A percentile compares a stretch with the other conserved stretches of the same genome.
These are phyloP conservation scores for Enoplolaimus lenunculus DNA, from an alignment of 2,888 invertebrate species.

Conservation along the genomic window DNA sequence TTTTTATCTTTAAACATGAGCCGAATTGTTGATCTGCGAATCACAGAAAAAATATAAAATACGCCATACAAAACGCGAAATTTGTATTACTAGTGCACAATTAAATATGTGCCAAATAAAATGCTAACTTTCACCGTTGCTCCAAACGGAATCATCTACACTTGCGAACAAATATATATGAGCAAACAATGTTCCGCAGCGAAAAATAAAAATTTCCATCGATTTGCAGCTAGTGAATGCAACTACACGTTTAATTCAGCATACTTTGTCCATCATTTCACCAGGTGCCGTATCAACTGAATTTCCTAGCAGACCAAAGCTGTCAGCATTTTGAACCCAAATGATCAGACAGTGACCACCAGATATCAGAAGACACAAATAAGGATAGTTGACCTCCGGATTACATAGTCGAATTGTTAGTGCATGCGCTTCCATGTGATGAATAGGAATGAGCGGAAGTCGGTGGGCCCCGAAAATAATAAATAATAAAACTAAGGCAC, in stretches of 20 bases:
- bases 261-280: constrained; percentile 83
- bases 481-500: too few relatives aligned
- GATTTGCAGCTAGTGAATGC: too few relatives aligned
- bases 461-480: too few relatives aligned
- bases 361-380: constrained; percentile 70
- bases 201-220: not conserved
- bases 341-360: constrained; percentile 71
- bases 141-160: too few relatives aligned
- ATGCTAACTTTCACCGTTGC: too few relatives aligned
- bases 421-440: constrained; percentile 97
- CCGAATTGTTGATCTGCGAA: too few relatives aligned
- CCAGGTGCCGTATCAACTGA: constrained; percentile 75
- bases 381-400: constrained; percentile 64
- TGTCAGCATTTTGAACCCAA: constrained; percentile 56
- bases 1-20: too few relatives aligned
- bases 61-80: too few relatives aligned
- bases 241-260: too few relatives aligned
- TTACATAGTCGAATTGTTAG: constrained; percentile 63
- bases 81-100: too few relatives aligned
- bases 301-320: constrained; percentile 65
- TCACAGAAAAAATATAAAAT: too few relatives aligned
- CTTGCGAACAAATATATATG: not conserved
- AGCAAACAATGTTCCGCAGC: not conserved
- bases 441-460: constrained; percentile 73
- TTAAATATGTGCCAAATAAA: too few relatives aligned